Percentiles rank a stretch among this genome's conserved stretches.
These are phyloP conservation scores for Stenchaetothrips biformis DNA, from an alignment of 2,888 invertebrate genomes.

Conservation along the genomic window DNA sequence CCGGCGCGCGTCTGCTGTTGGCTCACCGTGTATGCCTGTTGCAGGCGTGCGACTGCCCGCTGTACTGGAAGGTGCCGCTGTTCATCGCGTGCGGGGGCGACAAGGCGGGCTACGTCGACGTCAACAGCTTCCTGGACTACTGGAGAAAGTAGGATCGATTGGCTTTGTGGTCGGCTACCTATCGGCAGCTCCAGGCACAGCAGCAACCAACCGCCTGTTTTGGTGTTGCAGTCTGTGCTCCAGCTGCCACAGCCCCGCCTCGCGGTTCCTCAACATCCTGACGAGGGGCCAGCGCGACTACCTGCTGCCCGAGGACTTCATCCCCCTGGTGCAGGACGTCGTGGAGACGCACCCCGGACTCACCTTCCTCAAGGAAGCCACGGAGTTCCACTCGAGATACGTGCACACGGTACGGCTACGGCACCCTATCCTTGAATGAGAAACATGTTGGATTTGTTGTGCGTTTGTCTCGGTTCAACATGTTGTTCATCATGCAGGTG, in stretches of 20 bases:
- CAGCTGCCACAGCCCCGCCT: constrained; percentile 81
- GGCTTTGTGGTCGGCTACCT: background rate
- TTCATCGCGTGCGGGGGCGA: constrained; percentile 80
- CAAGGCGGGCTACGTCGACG: constrained; percentile 67
- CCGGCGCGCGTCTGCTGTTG: background rate
- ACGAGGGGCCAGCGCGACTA: constrained; percentile 65
- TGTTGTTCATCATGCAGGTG: constrained; percentile 56
- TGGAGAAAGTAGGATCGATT: constrained; percentile 78
- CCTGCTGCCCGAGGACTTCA: constrained; percentile 84
- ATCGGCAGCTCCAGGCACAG: background rate
- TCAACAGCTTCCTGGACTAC: constrained; percentile 78
- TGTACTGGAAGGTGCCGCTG: constrained; percentile 97
- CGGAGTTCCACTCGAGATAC: constrained; percentile 98
- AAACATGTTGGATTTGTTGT: constrained; percentile 32
- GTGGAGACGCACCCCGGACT: constrained; percentile 97
- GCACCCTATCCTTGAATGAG: constrained; percentile 15
- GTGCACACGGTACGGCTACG: constrained; percentile 79
- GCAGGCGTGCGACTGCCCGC: constrained; percentile 86
- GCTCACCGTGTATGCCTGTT: constrained; percentile 32
- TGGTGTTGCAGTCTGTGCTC: constrained; percentile 60
- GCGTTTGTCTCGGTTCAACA: constrained; percentile 8
- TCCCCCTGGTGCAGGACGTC: constrained; percentile 92
- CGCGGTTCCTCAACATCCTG: constrained; percentile 81
- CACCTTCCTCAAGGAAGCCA: constrained; percentile 93
- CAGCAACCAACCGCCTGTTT: too few species aligned